phyloP scores from a whole-genome alignment of 2,888 invertebrate genomes.

The Exocentrus adspersus region DNA sequence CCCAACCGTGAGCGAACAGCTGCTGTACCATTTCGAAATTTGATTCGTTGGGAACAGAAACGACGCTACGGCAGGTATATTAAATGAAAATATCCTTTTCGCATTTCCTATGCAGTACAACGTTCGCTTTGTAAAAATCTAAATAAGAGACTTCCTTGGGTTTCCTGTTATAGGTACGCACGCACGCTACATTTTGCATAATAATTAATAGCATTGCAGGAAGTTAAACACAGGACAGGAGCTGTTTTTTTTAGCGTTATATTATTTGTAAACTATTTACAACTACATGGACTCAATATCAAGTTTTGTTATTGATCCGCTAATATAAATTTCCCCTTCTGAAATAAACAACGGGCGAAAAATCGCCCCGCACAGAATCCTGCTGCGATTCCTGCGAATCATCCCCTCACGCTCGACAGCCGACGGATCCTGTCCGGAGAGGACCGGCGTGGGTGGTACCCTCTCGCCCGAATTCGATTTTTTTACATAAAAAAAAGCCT shows the following conservation, averaged over 20 bases:
- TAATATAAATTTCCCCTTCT: no score
- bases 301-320: no score
- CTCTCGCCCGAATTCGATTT: slow-evolving; percentile 6
- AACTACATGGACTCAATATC: no score
- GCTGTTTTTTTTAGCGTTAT: no score
- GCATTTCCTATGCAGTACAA: slow-evolving; percentile 15
- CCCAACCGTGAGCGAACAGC: slow-evolving; percentile 21
- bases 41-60: slow-evolving; percentile 21
- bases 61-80: no score
- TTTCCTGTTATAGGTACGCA: no score
- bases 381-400: slow-evolving; percentile 1
- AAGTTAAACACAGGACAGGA: slow-evolving; percentile 2
- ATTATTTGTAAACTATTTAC: no score
- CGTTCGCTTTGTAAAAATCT: slow-evolving; percentile 17
- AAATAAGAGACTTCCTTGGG: slow-evolving; percentile 16
- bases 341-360: not conserved
- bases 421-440: slow-evolving; percentile 33
- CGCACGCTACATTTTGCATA: slow-evolving; percentile 5
- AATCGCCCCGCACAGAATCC: not conserved
- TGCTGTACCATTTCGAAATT: slow-evolving; percentile 26
- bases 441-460: slow-evolving; percentile 42
- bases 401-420: slow-evolving; percentile 26
- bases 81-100: slow-evolving; percentile 5
- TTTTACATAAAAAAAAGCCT: no score
- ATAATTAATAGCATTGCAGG: slow-evolving; percentile 11